These are phyloP conservation scores for Lemur catta DNA, from an alignment of 2,797 vertebrate genomes.

Conservation along the genomic window DNA sequence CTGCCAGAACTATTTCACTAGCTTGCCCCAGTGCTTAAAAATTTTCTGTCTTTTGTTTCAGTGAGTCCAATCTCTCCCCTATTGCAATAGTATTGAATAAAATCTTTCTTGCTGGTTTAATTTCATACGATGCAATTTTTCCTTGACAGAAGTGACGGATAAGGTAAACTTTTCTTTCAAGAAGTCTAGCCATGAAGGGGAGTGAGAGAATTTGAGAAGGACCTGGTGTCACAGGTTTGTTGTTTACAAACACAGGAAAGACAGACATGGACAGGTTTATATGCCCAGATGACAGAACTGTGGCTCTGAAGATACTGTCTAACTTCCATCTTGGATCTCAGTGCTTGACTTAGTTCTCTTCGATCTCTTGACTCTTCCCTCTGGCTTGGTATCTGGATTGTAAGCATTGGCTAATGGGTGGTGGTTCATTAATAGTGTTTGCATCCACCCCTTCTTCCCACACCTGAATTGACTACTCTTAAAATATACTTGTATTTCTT, in stretches of 20 bases:
- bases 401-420: neutral
- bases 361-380: neutral
- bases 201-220: neutral
- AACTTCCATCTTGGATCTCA: neutral
- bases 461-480: neutral
- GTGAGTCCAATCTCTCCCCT: neutral
- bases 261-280: neutral
- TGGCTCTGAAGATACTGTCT: neutral
- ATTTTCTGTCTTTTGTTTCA: neutral
- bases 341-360: neutral
- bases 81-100: neutral
- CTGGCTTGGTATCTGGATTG: neutral
- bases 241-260: neutral
- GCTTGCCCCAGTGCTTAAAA: neutral
- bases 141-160: neutral
- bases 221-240: neutral
- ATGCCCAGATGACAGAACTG: neutral
- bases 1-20: neutral
- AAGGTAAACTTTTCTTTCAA: neutral
- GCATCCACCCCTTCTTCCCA: neutral
- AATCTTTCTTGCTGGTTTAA: neutral
- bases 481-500: neutral
- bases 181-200: neutral
- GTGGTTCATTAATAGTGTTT: neutral
- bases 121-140: neutral